Percentiles rank a stretch among this genome's conserved stretches.
Conservation (phyloP, 35 echinoderm and acorn worm genomes). For the Diadema setosum region DNA sequence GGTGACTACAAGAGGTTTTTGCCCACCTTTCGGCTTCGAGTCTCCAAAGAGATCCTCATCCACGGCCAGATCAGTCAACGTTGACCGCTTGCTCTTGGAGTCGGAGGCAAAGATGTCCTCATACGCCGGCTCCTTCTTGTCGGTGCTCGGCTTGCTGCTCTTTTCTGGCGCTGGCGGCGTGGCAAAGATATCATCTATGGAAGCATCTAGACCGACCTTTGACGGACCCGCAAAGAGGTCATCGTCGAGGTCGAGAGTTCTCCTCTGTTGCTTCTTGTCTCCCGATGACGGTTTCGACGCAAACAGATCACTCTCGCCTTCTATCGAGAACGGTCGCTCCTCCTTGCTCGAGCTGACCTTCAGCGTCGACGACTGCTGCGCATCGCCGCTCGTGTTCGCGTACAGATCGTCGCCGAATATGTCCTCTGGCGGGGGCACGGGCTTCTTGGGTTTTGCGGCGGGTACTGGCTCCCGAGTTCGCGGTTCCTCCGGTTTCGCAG, state of each 20-base stretch:
- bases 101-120: slow-evolving; percentile 5
- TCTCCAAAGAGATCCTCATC: slow-evolving; percentile 54
- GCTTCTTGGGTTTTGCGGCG: slow-evolving; percentile 11
- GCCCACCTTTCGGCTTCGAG: neutral
- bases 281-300: neutral
- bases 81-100: neutral
- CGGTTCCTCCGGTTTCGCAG: neutral
- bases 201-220: neutral
- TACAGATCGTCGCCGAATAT: slow-evolving; percentile 28
- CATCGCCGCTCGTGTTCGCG: neutral
- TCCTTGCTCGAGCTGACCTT: neutral
- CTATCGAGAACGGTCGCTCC: neutral
- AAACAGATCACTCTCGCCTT: slow-evolving; percentile 38
- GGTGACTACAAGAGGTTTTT: too few species aligned
- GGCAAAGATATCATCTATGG: slow-evolving; percentile 3
- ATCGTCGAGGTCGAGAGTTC: neutral
- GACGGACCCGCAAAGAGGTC: neutral
- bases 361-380: too few species aligned
- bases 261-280: neutral
- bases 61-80: neutral
- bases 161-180: neutral
- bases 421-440: slow-evolving; percentile 24
- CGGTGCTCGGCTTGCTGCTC: neutral
- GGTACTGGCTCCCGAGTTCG: neutral
- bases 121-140: neutral